A percentile compares a stretch with the other conserved stretches of the same genome.
Conservation (phyloP, 2,888 invertebrate genomes). For the Mesorhabditis spiculigera region DNA sequence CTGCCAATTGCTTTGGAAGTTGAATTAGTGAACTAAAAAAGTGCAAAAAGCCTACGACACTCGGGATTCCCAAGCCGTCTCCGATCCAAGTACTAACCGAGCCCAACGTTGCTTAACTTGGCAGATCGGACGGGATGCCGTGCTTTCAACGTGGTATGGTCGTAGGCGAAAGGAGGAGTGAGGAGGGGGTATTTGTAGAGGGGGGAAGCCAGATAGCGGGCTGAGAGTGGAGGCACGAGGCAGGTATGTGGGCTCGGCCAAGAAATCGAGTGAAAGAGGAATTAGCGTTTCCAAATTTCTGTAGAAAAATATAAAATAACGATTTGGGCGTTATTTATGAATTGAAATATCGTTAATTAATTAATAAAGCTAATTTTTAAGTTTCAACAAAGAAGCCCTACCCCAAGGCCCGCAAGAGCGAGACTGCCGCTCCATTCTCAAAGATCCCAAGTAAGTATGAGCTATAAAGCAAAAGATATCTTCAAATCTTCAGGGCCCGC, state of each 20-base stretch:
- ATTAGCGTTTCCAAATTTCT: no score
- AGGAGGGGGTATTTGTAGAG: neutral
- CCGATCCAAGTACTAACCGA: no score
- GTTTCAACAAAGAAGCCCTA: slow-evolving; percentile 55
- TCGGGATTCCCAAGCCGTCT: no score
- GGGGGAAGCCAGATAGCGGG: neutral
- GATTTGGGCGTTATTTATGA: neutral
- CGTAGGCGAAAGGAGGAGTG: no score
- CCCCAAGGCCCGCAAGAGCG: slow-evolving; percentile 57
- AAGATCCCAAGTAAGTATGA: slow-evolving; percentile 6
- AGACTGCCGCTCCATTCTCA: slow-evolving; percentile 44
- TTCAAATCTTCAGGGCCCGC: slow-evolving; percentile 12
- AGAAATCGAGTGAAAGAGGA: no score
- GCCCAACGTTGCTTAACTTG: no score
- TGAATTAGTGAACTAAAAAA: no score
- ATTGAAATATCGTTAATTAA: neutral
- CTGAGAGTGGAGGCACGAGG: neutral
- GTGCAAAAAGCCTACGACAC: no score
- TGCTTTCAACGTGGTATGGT: no score
- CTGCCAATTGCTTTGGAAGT: no score
- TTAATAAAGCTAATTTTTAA: slow-evolving; percentile 9
- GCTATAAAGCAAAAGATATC: slow-evolving; percentile 9
- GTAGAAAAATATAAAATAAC: neutral
- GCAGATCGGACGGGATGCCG: no score
- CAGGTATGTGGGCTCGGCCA: no score